Evolutionary conservation across 2,113 vertebrate species (phyloP).

Genomic region (Triplophysa siluroides): DNA sequence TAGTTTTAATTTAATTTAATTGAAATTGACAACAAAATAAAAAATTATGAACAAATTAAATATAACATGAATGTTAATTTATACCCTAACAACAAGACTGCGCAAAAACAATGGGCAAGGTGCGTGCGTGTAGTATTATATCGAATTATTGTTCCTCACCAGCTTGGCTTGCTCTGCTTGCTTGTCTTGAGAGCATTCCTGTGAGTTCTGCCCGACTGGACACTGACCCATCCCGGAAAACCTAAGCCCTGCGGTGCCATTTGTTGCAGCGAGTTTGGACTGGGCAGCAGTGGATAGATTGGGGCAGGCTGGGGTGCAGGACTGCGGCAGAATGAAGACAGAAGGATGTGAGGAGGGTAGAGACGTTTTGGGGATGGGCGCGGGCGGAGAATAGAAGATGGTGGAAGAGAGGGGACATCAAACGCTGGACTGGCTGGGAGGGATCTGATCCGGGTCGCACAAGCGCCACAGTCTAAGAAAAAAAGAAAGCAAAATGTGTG

Average conservation of each 20-base stretch:
- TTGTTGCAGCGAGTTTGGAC: constrained; percentile 83
- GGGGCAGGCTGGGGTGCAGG: constrained; percentile 76
- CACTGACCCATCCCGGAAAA: constrained; percentile 81
- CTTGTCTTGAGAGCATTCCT: constrained; percentile 89
- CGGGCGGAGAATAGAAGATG: constrained; percentile 71
- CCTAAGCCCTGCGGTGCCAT: constrained; percentile 78
- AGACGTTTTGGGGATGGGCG: constrained; percentile 68
- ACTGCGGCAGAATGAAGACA: too few relatives aligned
- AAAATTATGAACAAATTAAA: too few relatives aligned
- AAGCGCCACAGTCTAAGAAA: constrained; percentile 79
- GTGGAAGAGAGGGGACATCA: constrained; percentile 75
- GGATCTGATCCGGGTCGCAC: constrained; percentile 80
- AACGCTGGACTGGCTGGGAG: constrained; percentile 80
- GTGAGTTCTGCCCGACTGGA: constrained; percentile 66
- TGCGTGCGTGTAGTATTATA: too few relatives aligned
- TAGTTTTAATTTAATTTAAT: too few relatives aligned
- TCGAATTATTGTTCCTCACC: constrained; percentile 68
- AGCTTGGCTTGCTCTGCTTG: constrained; percentile 91
- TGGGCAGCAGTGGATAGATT: constrained; percentile 79
- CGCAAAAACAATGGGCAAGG: too few relatives aligned
- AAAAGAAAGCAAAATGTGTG: not conserved
- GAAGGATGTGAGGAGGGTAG: constrained; percentile 73
- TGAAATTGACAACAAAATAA: too few relatives aligned
- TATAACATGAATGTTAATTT: too few relatives aligned
- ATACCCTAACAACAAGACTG: too few relatives aligned